A percentile compares a stretch with the other conserved stretches of the same genome.
These are phyloP conservation scores for Mythimna loreyi DNA, from an alignment of 2,888 invertebrate genomes.

Conservation along the genomic window DNA sequence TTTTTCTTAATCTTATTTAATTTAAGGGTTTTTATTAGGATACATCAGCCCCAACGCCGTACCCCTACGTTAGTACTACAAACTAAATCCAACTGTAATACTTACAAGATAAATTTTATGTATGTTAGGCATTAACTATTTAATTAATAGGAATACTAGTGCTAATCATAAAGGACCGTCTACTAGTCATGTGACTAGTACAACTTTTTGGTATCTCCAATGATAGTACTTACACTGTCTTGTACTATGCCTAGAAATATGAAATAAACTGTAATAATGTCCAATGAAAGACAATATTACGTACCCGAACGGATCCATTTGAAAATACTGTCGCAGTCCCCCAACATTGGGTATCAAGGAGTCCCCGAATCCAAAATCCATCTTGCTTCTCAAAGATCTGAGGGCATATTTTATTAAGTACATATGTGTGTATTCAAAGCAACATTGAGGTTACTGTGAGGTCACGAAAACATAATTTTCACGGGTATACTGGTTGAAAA, in stretches of 20 bases:
- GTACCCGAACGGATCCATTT: slow-evolving; percentile 82
- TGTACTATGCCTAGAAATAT: not conserved
- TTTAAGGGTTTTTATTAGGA: too few species aligned
- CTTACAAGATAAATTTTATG: too few species aligned
- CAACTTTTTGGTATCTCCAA: too few species aligned
- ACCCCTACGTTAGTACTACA: too few species aligned
- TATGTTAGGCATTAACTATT: too few species aligned
- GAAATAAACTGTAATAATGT: slow-evolving; percentile 12
- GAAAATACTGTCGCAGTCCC: slow-evolving; percentile 80
- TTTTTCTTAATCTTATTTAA: too few species aligned
- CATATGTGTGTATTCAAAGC: slow-evolving; percentile 67
- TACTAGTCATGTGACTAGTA: too few species aligned
- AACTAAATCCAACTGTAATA: too few species aligned
- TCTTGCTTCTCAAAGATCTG: slow-evolving; percentile 75
- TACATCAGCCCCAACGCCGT: too few species aligned
- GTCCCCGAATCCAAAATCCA: slow-evolving; percentile 88
- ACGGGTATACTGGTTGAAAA: slow-evolving; percentile 63
- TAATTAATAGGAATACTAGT: too few species aligned
- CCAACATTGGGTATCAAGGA: slow-evolving; percentile 83
- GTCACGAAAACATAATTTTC: slow-evolving; percentile 83
- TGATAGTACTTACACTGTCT: too few species aligned
- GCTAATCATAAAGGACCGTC: too few species aligned
- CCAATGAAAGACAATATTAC: slow-evolving; percentile 62
- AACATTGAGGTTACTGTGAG: slow-evolving; percentile 71
- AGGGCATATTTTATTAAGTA: slow-evolving; percentile 70